Conservation (phyloP, 2,113 vertebrate genomes). For the Gobius niger region DNA sequence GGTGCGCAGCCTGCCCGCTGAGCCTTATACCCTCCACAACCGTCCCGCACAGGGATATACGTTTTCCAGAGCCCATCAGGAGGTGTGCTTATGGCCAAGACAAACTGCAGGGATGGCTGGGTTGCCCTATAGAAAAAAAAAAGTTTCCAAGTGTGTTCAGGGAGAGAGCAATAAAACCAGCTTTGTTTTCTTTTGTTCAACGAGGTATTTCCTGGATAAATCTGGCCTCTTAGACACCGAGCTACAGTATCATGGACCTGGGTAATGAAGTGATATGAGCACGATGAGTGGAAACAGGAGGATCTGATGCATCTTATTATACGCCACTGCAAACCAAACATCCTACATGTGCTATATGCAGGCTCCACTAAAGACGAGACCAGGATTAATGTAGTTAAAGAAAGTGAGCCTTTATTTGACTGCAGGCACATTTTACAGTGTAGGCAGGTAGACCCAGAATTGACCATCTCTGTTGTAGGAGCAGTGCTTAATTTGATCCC, state of each 20-base stretch:
- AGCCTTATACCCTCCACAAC: slow-evolving; percentile 43
- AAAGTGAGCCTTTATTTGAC: background rate
- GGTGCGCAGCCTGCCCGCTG: slow-evolving; percentile 51
- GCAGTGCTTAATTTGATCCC: too few species aligned
- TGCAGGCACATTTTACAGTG: background rate
- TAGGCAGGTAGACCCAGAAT: too few species aligned
- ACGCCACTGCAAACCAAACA: background rate
- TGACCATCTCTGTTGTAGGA: too few species aligned
- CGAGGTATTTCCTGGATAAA: slow-evolving; percentile 13
- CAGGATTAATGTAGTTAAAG: background rate
- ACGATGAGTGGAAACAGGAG: background rate
- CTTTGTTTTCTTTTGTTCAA: slow-evolving; percentile 17
- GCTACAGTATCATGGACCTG: background rate
- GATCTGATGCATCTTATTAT: background rate
- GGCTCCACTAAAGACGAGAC: background rate
- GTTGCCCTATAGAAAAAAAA: slow-evolving; percentile 21
- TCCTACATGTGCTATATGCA: background rate
- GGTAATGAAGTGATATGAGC: slow-evolving; percentile 9
- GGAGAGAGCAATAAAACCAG: slow-evolving; percentile 11
- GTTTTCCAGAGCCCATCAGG: slow-evolving; percentile 67
- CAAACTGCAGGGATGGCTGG: slow-evolving; percentile 24
- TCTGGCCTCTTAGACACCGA: slow-evolving; percentile 2
- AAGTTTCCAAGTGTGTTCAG: slow-evolving; percentile 9
- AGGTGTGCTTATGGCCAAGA: slow-evolving; percentile 40
- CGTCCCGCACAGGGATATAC: slow-evolving; percentile 53